Evolutionary conservation across 2,797 vertebrate species (phyloP), one percentile per base, ranked within the genome.

Genomic region (Rhinophrynus dorsalis): DNA sequence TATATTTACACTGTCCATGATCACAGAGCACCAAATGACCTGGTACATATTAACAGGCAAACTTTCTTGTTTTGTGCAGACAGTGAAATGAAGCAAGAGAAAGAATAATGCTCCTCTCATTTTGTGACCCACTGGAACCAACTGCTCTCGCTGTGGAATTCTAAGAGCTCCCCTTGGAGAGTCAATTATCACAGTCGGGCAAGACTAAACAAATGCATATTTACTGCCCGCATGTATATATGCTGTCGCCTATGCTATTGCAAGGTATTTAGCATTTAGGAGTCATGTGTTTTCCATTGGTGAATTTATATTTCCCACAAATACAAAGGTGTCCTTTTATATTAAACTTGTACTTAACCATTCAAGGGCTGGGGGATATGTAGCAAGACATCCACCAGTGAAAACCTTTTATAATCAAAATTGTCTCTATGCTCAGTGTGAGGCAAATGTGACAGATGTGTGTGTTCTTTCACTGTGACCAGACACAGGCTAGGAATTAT

Each of bases 151-250:
- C 52, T 57, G 69, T 6, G 44, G 61, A 65, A 65, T 65, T 63
- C n/a, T 26, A 44, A 58, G 69, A 57, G 51, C 42, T 65, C 33
- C 65, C 69, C 69, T 71, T 71, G 35, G 69, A 72, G 69, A 65
- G 69, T 65, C 69, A 72, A 72, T 72, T 72, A 72, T 72, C 69
- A 72, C 61, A 65, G 69, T 52, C 32, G 61, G 54, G 69, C 52
- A 65, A 72, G 61, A 72, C 60, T 72, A 72, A 72, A 65, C 68
- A 65, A 54, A 65, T 72, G 61, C 67, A 69, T 72, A 72, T 65
- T 65, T 65, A 65, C 65, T 52, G 35, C 56, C 52, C 32, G 20
- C 57, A 33, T 9, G 35, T 44, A 56, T 57, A 72, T 30, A 44
- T 50, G 40, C 30, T 59, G 42, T 48, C 20, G 48, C 30, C 7